Evolutionary conservation across 2,888 invertebrate species (phyloP).

Genomic region (Pyrocoelia pectoralis): DNA sequence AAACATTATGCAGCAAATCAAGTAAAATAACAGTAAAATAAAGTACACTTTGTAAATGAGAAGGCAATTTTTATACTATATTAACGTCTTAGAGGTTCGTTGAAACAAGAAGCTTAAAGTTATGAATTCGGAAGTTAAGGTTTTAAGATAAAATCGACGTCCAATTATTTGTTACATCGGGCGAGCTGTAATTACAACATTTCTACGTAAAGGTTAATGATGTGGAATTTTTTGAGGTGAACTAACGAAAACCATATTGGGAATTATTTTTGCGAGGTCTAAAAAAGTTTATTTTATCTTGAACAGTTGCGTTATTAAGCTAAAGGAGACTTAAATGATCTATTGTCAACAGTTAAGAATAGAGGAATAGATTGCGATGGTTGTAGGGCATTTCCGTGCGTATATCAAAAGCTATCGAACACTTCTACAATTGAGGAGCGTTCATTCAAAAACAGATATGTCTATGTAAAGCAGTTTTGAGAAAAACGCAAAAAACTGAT

Average conservation of each 20-base stretch:
- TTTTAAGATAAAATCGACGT: not conserved
- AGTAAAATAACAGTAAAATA: not conserved
- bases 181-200: not conserved
- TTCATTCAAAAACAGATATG: no score
- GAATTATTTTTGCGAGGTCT: not conserved
- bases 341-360: not conserved
- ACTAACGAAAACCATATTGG: not conserved
- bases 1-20: not conserved
- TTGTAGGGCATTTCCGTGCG: not conserved
- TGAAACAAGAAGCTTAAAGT: not conserved
- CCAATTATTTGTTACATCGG: not conserved
- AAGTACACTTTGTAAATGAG: not conserved
- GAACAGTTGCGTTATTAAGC: not conserved
- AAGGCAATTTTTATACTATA: not conserved
- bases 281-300: not conserved
- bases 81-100: not conserved
- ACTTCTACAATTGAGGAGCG: no score
- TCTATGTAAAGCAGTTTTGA: no score
- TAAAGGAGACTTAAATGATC: not conserved
- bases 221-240: not conserved
- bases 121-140: not conserved
- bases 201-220: not conserved
- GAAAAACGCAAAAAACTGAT: no score
- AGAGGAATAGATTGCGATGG: not conserved
- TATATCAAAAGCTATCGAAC: not conserved